Evolutionary conservation across 2,113 vertebrate species (phyloP), one percentile per base, ranked within the genome.

Genomic region (Tachysurus vachellii): DNA sequence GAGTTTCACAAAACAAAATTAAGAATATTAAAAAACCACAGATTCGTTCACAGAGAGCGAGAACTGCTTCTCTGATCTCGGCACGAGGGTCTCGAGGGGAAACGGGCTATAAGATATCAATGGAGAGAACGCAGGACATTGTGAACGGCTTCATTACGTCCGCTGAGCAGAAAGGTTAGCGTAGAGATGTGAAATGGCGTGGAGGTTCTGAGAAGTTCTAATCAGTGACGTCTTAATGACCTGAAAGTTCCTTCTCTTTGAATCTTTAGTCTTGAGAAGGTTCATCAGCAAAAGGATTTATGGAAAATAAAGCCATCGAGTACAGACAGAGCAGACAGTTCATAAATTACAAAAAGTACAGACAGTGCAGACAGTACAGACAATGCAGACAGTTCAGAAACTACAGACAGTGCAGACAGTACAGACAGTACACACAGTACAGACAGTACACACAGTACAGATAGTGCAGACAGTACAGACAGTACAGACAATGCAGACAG

Each of bases 1-100:
- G 94, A 94, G 92, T 94, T 94, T 93, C 90, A 92, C 92, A 91
- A 93, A 94, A 94, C 94, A 94, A 94, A 93, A 87, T 79, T 50
- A 80, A 77, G 93, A 94, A 94, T 93, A 90, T 93, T 93, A 94
- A 93, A 94, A 92, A 53, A 54, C 28, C 23, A 91, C 90, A 91
- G 83, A 89, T 89, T 90, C 88, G 90, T 87, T 81, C 85, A 87
- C 81, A 71, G 77, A 84, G 86, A 83, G 70, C 61, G 87, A 86
- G 77, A 62, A 85, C 80, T 86, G 89, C 90, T 59, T 81, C 84
- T 89, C 88, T 90, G 91, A 91, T 89, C 88, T 88, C 88, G 68
- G 88, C 88, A 83, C 13, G 84, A 87, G 87, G 91, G 91, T 93
- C 93, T 91, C 93, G 85, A 92, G 28, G 93, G 92, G 92, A 89